Evolutionary conservation across 1,140 invertebrate species (phyloP).

Genomic region (Drosophila dunni): DNA sequence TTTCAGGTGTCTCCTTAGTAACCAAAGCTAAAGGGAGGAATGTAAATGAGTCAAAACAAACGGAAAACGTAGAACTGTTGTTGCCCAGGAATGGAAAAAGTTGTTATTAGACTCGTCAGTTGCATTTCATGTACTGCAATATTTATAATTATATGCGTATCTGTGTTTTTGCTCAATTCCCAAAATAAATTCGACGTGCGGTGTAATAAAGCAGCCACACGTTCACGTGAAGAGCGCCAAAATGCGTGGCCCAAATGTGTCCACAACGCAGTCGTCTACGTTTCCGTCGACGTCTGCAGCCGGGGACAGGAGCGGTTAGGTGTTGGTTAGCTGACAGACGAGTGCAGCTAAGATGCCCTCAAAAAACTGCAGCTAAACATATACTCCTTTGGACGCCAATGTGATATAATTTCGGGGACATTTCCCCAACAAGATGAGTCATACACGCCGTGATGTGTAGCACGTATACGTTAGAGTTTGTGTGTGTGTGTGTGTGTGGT

Average conservation of each 20-base stretch:
- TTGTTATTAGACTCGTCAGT: constrained; percentile 13
- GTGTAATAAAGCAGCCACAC: constrained; percentile 10
- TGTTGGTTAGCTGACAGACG: constrained; percentile 20
- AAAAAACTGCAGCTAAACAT: constrained; percentile 22
- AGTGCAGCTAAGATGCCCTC: constrained; percentile 24
- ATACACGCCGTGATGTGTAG: constrained; percentile 24
- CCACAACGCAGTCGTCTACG: neutral
- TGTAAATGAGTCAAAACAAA: constrained; percentile 36
- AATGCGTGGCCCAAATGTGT: constrained; percentile 56
- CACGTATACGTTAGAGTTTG: constrained; percentile 12
- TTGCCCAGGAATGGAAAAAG: constrained; percentile 9
- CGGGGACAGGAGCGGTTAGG: constrained; percentile 9
- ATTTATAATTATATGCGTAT: constrained; percentile 30
- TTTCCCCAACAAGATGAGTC: constrained; percentile 38
- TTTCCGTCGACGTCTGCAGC: constrained; percentile 4
- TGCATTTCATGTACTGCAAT: constrained; percentile 13
- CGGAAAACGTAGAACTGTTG: neutral
- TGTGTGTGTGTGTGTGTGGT: constrained; percentile 4
- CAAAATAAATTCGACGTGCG: constrained; percentile 64
- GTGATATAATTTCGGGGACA: constrained; percentile 38
- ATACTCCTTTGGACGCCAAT: constrained; percentile 34
- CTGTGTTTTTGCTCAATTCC: constrained; percentile 71
- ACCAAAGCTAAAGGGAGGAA: constrained; percentile 40
- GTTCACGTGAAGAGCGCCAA: constrained; percentile 42
- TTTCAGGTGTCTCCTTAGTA: constrained; percentile 9